Percentiles rank a stretch among this genome's conserved stretches.
Evolutionary conservation across 2,888 invertebrate genomes (phyloP).

Genomic region (Eugnorisma glareosa): DNA sequence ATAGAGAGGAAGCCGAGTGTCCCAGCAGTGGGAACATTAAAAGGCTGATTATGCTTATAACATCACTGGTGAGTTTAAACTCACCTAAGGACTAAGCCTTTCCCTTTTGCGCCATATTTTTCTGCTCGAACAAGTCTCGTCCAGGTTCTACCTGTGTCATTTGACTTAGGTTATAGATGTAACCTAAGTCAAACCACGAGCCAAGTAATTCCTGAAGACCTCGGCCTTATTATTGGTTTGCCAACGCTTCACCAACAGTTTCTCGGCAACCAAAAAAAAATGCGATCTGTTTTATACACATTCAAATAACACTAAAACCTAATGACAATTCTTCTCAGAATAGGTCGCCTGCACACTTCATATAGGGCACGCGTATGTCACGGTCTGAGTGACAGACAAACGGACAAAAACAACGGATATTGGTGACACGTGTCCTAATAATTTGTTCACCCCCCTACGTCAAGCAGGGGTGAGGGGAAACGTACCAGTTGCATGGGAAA

Average conservation of each 20-base stretch:
- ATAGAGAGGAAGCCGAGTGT: too few species aligned
- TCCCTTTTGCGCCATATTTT: not conserved
- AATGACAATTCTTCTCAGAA: constrained; percentile 34
- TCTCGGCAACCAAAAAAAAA: not conserved
- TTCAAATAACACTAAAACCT: constrained; percentile 22
- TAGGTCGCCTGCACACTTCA: constrained; percentile 32
- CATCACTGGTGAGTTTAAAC: too few species aligned
- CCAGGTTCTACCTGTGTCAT: too few species aligned
- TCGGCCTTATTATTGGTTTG: not conserved
- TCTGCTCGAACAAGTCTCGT: not conserved
- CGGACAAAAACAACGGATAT: constrained; percentile 79
- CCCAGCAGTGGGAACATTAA: too few species aligned
- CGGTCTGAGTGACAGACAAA: constrained; percentile 74
- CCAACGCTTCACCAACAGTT: not conserved
- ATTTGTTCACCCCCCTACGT: constrained; percentile 71
- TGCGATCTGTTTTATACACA: too few species aligned
- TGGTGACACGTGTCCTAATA: constrained; percentile 78
- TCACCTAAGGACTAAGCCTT: too few species aligned
- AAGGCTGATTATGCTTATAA: too few species aligned
- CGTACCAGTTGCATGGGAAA: constrained; percentile 65
- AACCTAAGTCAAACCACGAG: not conserved
- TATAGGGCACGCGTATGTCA: constrained; percentile 58
- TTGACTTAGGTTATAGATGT: too few species aligned
- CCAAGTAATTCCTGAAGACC: not conserved
- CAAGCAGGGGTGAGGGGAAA: constrained; percentile 53